Base-by-base conservation (phyloP, 1,140 invertebrate species). In the Drosophila varians region DNA sequence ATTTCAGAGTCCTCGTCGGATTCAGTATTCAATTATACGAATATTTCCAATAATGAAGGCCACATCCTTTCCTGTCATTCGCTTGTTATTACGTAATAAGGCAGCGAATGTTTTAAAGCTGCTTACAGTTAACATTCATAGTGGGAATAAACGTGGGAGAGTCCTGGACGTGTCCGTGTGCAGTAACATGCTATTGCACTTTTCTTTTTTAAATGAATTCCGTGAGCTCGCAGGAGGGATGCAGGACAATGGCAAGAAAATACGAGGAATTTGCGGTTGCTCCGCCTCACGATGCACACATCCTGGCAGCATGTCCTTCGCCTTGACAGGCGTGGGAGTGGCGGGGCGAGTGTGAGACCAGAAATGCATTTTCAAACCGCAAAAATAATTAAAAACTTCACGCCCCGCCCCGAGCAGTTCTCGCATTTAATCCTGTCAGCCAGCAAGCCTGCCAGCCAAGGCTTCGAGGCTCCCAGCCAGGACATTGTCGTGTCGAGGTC, bases 301-400 rank as follows among this genome's bases (percentile, higher is more conserved):
- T 42, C 16, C 38, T 18, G 8, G 38, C 31, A 19, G 40, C 58
- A 48, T 40, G 49, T 36, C 36, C 38, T 74, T 52, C 36, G 38
- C 75, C 55, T 48, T 47, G 64, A 62, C 56, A 68, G 45, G 42
- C 54, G 12, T 26, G 23, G 36, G 38, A 4, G 11, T 18, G 42
- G 18, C 4, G 5, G 14, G 5, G 8, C n/a, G n/a, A 19, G 9
- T 38, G 36, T 16, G 36, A 12, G 36, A 12, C 5, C 36, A 66
- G 47, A 65, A 82, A 77, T 82, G 77, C 82, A 86, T 74, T 86
- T 86, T 74, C 71, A 77, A 71, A 71, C 82, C 82, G 73, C 82
- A 82, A 82, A 86, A 86, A 86, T 86, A 86, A 86, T 86, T 86
- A 87, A 82, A 87, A 88, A 87, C 82, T 86, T 86, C 87, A 87